These are phyloP conservation scores for Drosophila heteroneura DNA, from an alignment of 2,888 invertebrate species.

Conservation along the genomic window DNA sequence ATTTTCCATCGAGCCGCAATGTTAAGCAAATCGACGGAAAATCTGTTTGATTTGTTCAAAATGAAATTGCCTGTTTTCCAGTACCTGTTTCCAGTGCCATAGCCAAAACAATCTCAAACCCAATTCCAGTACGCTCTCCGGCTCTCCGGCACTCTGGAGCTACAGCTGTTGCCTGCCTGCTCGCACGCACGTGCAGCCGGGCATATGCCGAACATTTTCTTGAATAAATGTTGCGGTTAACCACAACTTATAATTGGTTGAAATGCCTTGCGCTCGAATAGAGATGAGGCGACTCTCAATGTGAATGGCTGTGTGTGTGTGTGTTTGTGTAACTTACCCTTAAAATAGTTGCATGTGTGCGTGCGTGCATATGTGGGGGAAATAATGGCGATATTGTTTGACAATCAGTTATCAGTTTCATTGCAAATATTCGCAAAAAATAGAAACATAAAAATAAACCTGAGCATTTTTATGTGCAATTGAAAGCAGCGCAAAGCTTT, in stretches of 20 bases:
- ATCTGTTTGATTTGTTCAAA: neutral
- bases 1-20: neutral
- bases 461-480: constrained; percentile 7
- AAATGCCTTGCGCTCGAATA: constrained; percentile 74
- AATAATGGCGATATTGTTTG: constrained; percentile 30
- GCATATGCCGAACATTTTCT: constrained; percentile 79
- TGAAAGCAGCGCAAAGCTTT: constrained; percentile 51
- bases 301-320: constrained; percentile 10
- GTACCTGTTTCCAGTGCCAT: constrained; percentile 12
- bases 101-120: neutral
- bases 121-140: constrained; percentile 10
- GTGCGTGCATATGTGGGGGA: constrained; percentile 11
- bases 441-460: neutral
- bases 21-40: neutral
- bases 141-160: constrained; percentile 10
- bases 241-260: constrained; percentile 86
- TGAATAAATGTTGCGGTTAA: constrained; percentile 85
- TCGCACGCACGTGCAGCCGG: constrained; percentile 52
- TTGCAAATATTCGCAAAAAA: constrained; percentile 6
- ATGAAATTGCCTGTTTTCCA: constrained; percentile 5
- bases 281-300: constrained; percentile 38
- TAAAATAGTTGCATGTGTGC: constrained; percentile 26
- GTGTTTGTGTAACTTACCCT: constrained; percentile 49
- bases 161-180: constrained; percentile 38
- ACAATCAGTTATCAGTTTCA: constrained; percentile 10